Evolutionary conservation across 2,888 invertebrate species (phyloP), one percentile per base, ranked within the genome.

Genomic region (Protonemura montana): DNA sequence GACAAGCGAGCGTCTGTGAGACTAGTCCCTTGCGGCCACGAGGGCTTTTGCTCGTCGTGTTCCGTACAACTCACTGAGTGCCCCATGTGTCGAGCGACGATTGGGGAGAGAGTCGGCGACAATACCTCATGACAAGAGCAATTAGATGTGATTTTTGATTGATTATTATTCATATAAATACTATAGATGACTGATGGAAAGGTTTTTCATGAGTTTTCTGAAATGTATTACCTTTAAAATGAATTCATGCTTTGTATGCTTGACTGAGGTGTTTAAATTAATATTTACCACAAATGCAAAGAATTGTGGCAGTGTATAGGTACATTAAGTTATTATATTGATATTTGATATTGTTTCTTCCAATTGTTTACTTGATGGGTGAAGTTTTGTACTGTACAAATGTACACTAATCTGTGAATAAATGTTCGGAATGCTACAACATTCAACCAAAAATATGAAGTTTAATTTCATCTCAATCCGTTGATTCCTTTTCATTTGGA

Each of bases 11-110:
- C 97, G 0, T 93, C 94, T 87, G 95, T 96, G 28, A 92, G 94
- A 88, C 93, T 98, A 77, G 91, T 94, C 89, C 98, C 98, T 0
- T 98, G 98, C 91, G 94, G 94, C 88, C 98, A 98, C 91, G 94
- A 97, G 92, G 98, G 97, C 76, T 97, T 98, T 92, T 98, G 98
- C 92, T 93, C 93, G 83, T 92, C 93, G 21, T 97, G 97, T 92
- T 95, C 96, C 21, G 93, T 94, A 86, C 96, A 96, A 90, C 91
- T 98, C 89, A 94, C 94, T 88, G 95, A 95, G 89, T 98, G 98
- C 91, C 98, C 98, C 21, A 94, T 98, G 94, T 98, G 98, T 91
- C 94, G 98, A 89, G 93, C 94, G 87, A 91, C 92, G 83, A 95
- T 96, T 89, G 91, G 92, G 89, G 91, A 93, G 89, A 91, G 92